Conservation (phyloP, 2,113 vertebrate genomes). For the Entomyzon cyanotis region DNA sequence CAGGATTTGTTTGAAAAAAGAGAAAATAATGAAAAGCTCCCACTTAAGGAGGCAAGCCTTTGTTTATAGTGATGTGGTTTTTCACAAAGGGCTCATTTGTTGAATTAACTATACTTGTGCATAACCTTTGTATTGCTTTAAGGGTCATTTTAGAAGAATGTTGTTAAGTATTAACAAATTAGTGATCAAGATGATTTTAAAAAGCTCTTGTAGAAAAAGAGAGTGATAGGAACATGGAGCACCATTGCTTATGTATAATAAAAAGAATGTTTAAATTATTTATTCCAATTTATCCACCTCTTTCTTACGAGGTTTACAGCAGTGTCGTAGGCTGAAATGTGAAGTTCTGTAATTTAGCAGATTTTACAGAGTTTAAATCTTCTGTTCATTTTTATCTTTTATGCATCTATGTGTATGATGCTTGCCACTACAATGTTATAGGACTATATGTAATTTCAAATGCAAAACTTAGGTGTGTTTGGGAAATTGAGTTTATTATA, state of each 20-base stretch:
- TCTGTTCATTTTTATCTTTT: neutral
- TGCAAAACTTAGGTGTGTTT: neutral
- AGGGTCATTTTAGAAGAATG: slow-evolving; percentile 28
- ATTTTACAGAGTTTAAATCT: neutral
- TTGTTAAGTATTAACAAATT: slow-evolving; percentile 43
- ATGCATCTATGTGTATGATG: neutral
- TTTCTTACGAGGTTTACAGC: neutral
- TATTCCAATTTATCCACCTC: neutral
- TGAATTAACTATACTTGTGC: slow-evolving; percentile 15
- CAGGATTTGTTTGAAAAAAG: slow-evolving; percentile 8
- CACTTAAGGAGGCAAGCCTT: slow-evolving; percentile 16
- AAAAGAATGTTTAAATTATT: slow-evolving; percentile 9
- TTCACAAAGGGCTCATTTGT: slow-evolving; percentile 38
- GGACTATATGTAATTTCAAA: neutral
- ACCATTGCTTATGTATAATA: neutral
- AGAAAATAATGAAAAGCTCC: slow-evolving; percentile 28
- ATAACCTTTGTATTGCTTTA: neutral
- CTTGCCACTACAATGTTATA: neutral
- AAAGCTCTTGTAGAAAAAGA: neutral
- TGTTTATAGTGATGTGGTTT: slow-evolving; percentile 30
- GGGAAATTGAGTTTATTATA: neutral
- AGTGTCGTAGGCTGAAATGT: neutral
- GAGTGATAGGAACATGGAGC: neutral
- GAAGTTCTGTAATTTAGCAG: neutral
- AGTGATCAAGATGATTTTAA: neutral